Conservation (phyloP, 2,797 vertebrate species). For the Smutsia temminckii region DNA sequence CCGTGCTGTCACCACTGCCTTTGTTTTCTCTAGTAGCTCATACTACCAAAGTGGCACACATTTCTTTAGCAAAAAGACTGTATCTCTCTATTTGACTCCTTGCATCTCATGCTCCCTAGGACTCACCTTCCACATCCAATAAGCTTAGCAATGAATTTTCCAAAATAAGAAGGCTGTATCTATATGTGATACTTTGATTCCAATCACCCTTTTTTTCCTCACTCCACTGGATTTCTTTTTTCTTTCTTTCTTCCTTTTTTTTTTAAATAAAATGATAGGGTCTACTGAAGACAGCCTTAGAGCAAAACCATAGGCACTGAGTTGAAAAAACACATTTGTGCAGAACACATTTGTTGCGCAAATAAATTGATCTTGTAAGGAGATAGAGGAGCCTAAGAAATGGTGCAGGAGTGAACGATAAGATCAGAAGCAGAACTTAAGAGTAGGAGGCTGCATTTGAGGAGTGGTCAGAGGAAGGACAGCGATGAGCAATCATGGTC, state of each 20-base stretch:
- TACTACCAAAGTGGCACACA: not conserved
- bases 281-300: slow-evolving; percentile 23
- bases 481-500: too few relatives aligned
- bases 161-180: slow-evolving; percentile 40
- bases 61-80: not conserved
- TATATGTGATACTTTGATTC: not conserved
- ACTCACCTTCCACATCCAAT: not conserved
- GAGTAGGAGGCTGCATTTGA: not conserved
- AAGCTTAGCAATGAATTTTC: not conserved
- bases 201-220: slow-evolving; percentile 29
- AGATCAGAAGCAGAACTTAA: not conserved
- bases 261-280: slow-evolving; percentile 62
- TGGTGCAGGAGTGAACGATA: not conserved
- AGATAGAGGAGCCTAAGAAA: not conserved
- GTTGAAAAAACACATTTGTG: not conserved
- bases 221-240: not conserved
- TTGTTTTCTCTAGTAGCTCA: not conserved
- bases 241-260: not conserved
- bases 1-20: not conserved
- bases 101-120: not conserved
- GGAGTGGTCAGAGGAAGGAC: too few relatives aligned
- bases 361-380: not conserved
- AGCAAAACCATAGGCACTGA: not conserved
- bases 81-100: not conserved
- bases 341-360: not conserved